Percentiles rank a stretch among this genome's conserved stretches.
Conservation (phyloP, 2,888 invertebrate genomes). For the Drosophila acutilabella region DNA sequence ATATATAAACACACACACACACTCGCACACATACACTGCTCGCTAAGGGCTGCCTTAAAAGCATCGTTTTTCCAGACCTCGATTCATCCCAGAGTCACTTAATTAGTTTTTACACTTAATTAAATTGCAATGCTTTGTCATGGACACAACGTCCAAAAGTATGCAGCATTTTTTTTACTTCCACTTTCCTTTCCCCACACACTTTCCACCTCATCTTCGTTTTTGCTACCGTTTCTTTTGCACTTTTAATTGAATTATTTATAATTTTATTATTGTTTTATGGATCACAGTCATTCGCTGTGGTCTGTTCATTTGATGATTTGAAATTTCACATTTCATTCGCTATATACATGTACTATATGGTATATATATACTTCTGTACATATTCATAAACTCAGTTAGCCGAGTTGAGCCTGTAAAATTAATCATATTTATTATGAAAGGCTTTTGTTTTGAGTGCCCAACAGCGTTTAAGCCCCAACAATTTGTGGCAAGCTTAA, state of each 20-base stretch:
- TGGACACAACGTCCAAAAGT: slow-evolving; percentile 39
- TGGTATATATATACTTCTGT: slow-evolving; percentile 11
- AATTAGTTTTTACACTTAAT: slow-evolving; percentile 82
- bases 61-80: slow-evolving; percentile 27
- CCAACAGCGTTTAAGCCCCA: slow-evolving; percentile 54
- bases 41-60: slow-evolving; percentile 24
- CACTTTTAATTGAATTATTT: slow-evolving; percentile 4
- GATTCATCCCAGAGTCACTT: slow-evolving; percentile 61
- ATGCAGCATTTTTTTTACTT: slow-evolving; percentile 37
- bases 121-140: slow-evolving; percentile 75
- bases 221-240: background rate
- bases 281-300: slow-evolving; percentile 14
- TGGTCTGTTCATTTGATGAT: slow-evolving; percentile 21
- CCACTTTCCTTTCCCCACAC: background rate
- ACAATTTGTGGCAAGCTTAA: slow-evolving; percentile 69
- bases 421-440: slow-evolving; percentile 70
- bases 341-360: no score
- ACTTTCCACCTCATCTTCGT: background rate
- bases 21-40: slow-evolving; percentile 10
- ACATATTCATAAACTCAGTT: slow-evolving; percentile 5
- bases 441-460: slow-evolving; percentile 38
- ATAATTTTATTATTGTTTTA: slow-evolving; percentile 35
- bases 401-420: slow-evolving; percentile 42
- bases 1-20: slow-evolving; percentile 20
- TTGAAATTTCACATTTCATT: slow-evolving; percentile 22